Base-by-base conservation (phyloP, 2,888 invertebrate genomes). In the Polymixis flavicincta region DNA sequence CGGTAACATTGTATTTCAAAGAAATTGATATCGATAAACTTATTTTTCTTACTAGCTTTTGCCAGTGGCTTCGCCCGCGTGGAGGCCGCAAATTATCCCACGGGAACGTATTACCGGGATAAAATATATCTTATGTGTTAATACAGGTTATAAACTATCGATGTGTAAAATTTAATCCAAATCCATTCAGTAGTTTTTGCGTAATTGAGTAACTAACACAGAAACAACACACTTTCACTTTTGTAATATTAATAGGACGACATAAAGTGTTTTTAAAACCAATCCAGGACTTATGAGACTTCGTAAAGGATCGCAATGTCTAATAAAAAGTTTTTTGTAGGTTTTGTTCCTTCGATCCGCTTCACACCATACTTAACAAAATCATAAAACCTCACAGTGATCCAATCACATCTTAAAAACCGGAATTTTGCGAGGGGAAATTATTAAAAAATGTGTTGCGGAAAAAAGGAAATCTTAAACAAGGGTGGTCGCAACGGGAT, bases 401-500 rank as follows among this genome's bases (percentile, higher is more conserved):
- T 76, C 55, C 64, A 60, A 78, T 74, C 48, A 66, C 28, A 61
- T 60, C 13, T 64, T 57, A 42, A 25, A 78, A 74, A 68, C 28
- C n/a, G 14, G 59, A 61, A 77, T 81, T 57, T 59, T 42, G 52
- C 42, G n/a, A 64, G 17, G 14, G 63, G 45, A 64, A 72, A 82
- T 74, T 60, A 68, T 78, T 50, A 78, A 82, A 76, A 74, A 74
- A 74, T 65, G 25, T 70, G 52, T 57, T 73, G 63, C 59, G 63
- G 70, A 68, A 75, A 85, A 73, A 87, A 80, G 88, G 89, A 91
- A 94, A 91, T 92, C 92, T 93, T 92, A 92, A 93, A 93, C 91
- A 93, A 90, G 89, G 89, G 63, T 84, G 88, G 89, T 78, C 91
- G 90, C 90, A 82, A 86, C 82, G 93, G 93, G 94, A 94, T 95